Evolutionary conservation across 2,888 invertebrate genomes (phyloP), one percentile per base, ranked within the genome.

Genomic region (Calameuta idolon): DNA sequence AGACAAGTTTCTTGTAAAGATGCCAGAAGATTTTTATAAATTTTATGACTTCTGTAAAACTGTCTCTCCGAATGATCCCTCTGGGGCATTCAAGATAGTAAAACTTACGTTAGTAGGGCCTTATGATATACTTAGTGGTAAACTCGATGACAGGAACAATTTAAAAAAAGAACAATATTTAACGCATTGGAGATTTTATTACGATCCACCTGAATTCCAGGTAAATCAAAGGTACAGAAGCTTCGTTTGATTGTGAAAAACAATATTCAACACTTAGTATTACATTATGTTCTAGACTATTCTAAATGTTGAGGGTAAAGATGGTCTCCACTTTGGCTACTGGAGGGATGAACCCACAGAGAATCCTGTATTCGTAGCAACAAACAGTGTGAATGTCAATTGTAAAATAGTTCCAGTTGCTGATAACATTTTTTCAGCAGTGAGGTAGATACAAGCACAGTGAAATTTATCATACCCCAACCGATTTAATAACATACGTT

Each of bases 141-240:
- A 94, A 86, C 93, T 96, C 81, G 85, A 87, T 79, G 86, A 88
- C 75, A 93, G 93, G 3, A 91, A 92, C 78, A 89, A 94, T 34
- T 91, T 93, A 1, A 92, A 94, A 79, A 93, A 94, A 80, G 92
- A 94, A 80, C 92, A 95, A 80, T 96, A 95, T 89, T 93, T 97
- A 75, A 92, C 95, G 12, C 97, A 98, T 90, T 98, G 97, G 96
- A 94, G 99, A 85, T 98, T 96, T 92, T 97, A 94, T 90, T 97
- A 96, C 91, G 99, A 99, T 93, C 97, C 98, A 12, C 98, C 99
- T 12, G 98, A 99, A 92, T 97, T 98, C 91, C 97, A 97, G 92
- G 95, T 95, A 90, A 83, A 81, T 31, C 15, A 40, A 40, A 15
- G 15, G 15, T 40, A 40, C 5, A 40, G 4, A 40, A 40, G 40